Evolutionary conservation across 2,113 vertebrate genomes (phyloP), one percentile per base, ranked within the genome.

Genomic region (Ceratotherium simum): DNA sequence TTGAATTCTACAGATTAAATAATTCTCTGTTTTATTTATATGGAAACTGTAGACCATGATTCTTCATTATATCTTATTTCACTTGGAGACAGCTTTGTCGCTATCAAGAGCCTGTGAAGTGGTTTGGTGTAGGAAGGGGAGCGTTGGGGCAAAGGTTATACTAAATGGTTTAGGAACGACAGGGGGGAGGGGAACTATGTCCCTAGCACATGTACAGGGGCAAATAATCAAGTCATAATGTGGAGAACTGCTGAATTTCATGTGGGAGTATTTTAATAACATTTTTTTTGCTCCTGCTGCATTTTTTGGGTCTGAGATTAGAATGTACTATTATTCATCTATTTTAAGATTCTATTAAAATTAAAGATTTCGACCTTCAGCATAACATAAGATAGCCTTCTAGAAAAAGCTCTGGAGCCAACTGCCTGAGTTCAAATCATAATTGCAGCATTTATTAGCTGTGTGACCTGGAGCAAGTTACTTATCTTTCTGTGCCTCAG

Each of bases 1-100:
- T 51, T 73, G 62, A 91, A 79, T 73, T 96, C 82, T 73, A 95
- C 12, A 87, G 14, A 93, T 93, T 91, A 73, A 91, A 79, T 48
- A 82, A 93, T 91, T 79, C 31, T 64, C 31, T 64, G 31, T 79
- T 69, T 93, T 33, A 87, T 70, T 91, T 39, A n/a, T 36, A 54
- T 89, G 70, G 69, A 91, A 91, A 89, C 54, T 72, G 17, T 88
- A 8, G 48, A 72, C 6, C 58, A 76, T 76, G 89, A 96, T 67
- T 82, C 65, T 69, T 73, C 51, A 89, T 67, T 72, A 48, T 27
- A 79, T 46, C n/a, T 76, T 78, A 65, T 42, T 83, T 91, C 36
- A 79, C 8, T 56, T 70, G 54, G 58, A 13, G 33, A 76, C 18
- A 80, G 11, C 16, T 88, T 48, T 79, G 79, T n/a, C 88, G 64